Evolutionary conservation across 1,140 invertebrate genomes (phyloP).

Genomic region (Telenomus remus): DNA sequence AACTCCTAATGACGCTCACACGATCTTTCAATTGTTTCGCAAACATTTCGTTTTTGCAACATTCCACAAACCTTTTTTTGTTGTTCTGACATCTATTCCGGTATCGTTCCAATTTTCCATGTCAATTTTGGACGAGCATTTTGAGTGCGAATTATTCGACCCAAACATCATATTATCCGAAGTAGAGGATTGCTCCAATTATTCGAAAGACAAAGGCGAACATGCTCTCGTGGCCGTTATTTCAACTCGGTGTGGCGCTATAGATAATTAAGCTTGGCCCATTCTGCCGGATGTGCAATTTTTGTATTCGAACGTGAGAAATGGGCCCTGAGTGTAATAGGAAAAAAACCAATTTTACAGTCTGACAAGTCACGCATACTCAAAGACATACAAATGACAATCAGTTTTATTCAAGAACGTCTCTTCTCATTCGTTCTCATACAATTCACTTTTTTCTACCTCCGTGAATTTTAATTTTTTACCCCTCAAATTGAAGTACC

Average conservation of each 20-base stretch:
- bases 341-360: constrained; percentile 37
- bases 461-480: constrained; percentile 11
- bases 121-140: too few species aligned
- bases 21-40: background rate
- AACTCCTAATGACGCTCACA: background rate
- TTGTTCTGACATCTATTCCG: too few species aligned
- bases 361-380: constrained; percentile 38
- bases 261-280: constrained; percentile 29
- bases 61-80: background rate
- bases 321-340: constrained; percentile 2
- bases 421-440: background rate
- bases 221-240: constrained; percentile 3
- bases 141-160: too few species aligned
- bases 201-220: constrained; percentile 11
- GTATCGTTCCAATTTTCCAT: too few species aligned
- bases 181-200: constrained; percentile 16
- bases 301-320: constrained; percentile 44
- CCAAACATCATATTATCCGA: constrained; percentile 5
- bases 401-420: constrained; percentile 6
- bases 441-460: constrained; percentile 24
- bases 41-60: background rate
- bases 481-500: background rate
- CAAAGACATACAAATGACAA: constrained; percentile 20
- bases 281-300: constrained; percentile 28
- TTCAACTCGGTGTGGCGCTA: constrained; percentile 7